phyloP scores from a whole-genome alignment of 2,113 vertebrate genomes.

The Piaya cayana region DNA sequence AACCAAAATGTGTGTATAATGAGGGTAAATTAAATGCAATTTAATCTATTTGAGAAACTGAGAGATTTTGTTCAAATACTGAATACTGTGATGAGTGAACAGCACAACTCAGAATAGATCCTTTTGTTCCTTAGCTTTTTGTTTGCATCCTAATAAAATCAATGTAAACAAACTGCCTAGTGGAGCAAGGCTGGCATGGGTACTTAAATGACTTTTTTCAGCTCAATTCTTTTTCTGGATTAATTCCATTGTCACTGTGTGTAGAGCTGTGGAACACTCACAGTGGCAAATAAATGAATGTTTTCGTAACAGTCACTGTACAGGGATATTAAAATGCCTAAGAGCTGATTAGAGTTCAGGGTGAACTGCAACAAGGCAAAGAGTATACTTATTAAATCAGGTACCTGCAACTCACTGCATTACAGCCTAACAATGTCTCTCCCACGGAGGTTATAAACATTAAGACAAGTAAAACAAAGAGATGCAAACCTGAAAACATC shows the following conservation, averaged over 20 bases:
- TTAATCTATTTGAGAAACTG: slow-evolving; percentile 14
- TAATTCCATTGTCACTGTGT: not conserved
- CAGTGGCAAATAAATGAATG: slow-evolving; percentile 45
- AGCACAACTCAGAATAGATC: slow-evolving; percentile 10
- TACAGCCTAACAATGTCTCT: not conserved
- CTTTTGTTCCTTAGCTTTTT: slow-evolving; percentile 16
- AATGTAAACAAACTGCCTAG: slow-evolving; percentile 41
- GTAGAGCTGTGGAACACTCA: slow-evolving; percentile 18
- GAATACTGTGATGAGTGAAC: slow-evolving; percentile 26
- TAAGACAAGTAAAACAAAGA: not conserved
- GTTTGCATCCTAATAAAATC: slow-evolving; percentile 52
- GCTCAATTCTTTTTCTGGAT: slow-evolving; percentile 5
- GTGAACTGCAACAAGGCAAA: not conserved
- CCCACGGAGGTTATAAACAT: not conserved
- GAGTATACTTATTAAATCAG: not conserved
- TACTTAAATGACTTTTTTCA: slow-evolving; percentile 7
- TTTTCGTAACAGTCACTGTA: slow-evolving; percentile 33
- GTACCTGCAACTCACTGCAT: not conserved
- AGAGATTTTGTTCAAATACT: not conserved
- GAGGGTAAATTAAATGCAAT: slow-evolving; percentile 39
- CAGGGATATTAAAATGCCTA: slow-evolving; percentile 20
- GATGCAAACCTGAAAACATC: not conserved
- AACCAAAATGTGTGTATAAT: slow-evolving; percentile 28
- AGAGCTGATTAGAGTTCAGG: not conserved
- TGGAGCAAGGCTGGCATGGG: slow-evolving; percentile 6